A percentile compares a stretch with the other conserved stretches of the same genome.
phyloP scores from a whole-genome alignment of 92 coral and sea anemone genomes.

The Parazoanthus atlanticus region DNA sequence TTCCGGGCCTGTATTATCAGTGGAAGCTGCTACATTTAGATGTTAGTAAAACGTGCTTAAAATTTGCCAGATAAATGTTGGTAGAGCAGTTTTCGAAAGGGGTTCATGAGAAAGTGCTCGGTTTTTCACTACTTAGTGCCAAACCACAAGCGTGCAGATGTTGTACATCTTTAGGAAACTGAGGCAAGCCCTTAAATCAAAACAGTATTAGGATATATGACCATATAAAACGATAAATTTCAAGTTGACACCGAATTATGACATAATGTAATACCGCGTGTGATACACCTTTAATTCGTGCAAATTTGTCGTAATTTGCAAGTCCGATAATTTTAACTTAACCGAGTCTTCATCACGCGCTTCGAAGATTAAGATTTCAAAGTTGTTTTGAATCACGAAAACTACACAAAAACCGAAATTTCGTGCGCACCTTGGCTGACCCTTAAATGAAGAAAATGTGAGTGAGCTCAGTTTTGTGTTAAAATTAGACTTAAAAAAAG shows the following conservation, averaged over 20 bases:
- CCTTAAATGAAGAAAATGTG: not conserved
- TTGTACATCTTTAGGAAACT: slow-evolving; percentile 9
- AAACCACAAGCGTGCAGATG: slow-evolving; percentile 26
- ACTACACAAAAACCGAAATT: not conserved
- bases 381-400: not conserved
- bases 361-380: not conserved
- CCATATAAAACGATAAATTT: slow-evolving; percentile 7
- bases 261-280: not conserved
- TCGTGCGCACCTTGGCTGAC: not conserved
- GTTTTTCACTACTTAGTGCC: not conserved
- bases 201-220: not conserved
- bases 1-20: too few species aligned
- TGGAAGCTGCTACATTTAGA: too few species aligned
- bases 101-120: too few species aligned
- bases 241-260: slow-evolving; percentile 5
- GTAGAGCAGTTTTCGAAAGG: not conserved
- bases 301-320: not conserved
- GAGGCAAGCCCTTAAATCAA: slow-evolving; percentile 15
- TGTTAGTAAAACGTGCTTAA: not conserved
- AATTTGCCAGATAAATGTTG: not conserved
- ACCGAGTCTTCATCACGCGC: not conserved
- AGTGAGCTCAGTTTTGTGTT: not conserved
- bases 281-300: too few species aligned
- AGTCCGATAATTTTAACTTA: not conserved
- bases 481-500: not conserved